A percentile compares a stretch with the other conserved stretches of the same genome.
Conservation (phyloP, 2,888 invertebrate genomes). For the Tipula unca region DNA sequence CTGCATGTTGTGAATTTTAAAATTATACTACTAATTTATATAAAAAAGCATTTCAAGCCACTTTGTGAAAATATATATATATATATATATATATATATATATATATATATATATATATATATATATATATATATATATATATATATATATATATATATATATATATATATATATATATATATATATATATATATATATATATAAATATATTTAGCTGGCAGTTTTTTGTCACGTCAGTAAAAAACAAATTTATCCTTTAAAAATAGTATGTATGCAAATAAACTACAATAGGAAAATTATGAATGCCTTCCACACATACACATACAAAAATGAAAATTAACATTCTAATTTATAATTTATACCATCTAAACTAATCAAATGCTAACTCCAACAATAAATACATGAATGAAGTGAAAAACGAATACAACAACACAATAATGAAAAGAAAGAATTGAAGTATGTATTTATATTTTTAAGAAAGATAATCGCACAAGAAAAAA, state of each 20-base stretch:
- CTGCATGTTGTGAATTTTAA: slow-evolving; percentile 8
- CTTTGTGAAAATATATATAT: neutral
- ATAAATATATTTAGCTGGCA: neutral
- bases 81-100: neutral
- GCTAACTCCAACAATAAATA: neutral
- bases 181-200: neutral
- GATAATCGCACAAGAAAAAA: neutral
- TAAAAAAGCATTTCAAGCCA: neutral
- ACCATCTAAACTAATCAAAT: neutral
- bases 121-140: neutral
- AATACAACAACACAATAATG: neutral
- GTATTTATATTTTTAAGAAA: neutral
- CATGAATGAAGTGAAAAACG: neutral
- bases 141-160: neutral
- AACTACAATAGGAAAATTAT: neutral
- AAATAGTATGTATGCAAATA: neutral
- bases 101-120: neutral
- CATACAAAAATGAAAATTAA: neutral
- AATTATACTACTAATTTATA: neutral
- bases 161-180: neutral
- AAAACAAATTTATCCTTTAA: neutral
- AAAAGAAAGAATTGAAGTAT: neutral
- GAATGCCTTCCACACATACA: neutral
- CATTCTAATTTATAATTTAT: neutral
- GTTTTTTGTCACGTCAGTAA: neutral